Base-by-base conservation (phyloP, 2,888 invertebrate genomes). In the Eremobia ochroleuca region DNA sequence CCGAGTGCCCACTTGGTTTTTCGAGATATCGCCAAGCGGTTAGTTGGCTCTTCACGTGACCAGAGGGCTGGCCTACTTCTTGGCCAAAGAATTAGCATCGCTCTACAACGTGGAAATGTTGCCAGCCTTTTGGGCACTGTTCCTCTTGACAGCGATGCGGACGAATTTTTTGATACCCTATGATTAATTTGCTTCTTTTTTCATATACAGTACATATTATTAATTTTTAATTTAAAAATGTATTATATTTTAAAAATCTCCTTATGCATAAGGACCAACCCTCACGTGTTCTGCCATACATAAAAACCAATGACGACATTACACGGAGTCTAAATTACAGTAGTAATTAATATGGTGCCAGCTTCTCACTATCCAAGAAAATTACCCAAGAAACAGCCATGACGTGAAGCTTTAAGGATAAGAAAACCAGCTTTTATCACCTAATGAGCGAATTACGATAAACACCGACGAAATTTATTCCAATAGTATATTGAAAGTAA, bases 401-500 rank as follows among this genome's bases (percentile, higher is more conserved):
- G 80, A 77, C n/a, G 62, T 40, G 55, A 65, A 83, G 85, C 69
- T 80, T 58, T 76, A 68, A 61, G 69, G 79, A 82, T 79, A 82
- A 80, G 67, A 76, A 66, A 76, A 79, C 82, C 74, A 73, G 81
- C 71, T 82, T 81, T 85, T 82, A 86, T 87, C 86, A 82, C 73
- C n/a, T 81, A 87, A 85, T 85, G 79, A 85, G 75, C 70, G 43
- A 89, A 85, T 85, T 79, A 87, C 87, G 85, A 87, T 85, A 81
- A 79, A 81, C 76, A 87, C 79, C 65, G 72, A 82, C 81, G 74
- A 83, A 89, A 91, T 92, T 90, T 90, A 93, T 93, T 92, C 91
- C 85, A 88, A 85, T 92, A 92, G 89, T 89, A 90, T 93, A 94
- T 94, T 94, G 94, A 94, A 94, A 93, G 91, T 92, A 93, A 94